phyloP scores from a whole-genome alignment of 2,113 vertebrate genomes.

The Brienomyrus longianalis region DNA sequence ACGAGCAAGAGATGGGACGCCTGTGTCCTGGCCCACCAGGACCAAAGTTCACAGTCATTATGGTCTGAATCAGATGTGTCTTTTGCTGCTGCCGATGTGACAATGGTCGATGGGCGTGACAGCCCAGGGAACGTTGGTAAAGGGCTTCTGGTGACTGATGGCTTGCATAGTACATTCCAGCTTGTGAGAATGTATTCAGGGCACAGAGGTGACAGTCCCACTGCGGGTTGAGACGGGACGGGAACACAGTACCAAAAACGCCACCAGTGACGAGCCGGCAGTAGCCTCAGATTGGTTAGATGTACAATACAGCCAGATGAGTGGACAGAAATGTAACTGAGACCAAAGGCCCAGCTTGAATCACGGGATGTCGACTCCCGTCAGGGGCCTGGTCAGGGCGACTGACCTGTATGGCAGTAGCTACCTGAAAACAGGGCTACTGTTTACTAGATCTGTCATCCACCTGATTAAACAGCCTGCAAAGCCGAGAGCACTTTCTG shows the following conservation, averaged over 20 bases:
- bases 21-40: neutral
- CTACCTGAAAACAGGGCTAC: neutral
- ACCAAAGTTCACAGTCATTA: neutral
- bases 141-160: slow-evolving; percentile 25
- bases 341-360: neutral
- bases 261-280: neutral
- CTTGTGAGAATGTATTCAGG: slow-evolving; percentile 40
- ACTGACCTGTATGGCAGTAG: neutral
- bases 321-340: neutral
- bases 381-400: neutral
- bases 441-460: slow-evolving; percentile 11
- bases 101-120: neutral
- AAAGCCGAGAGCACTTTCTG: neutral
- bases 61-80: neutral
- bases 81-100: neutral
- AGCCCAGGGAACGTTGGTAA: neutral
- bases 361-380: neutral
- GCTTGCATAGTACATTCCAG: neutral
- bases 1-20: neutral
- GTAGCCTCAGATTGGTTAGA: neutral
- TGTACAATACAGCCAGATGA: neutral
- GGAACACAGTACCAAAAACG: neutral
- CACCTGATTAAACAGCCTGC: slow-evolving; percentile 15
- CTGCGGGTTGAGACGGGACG: neutral
- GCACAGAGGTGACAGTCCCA: slow-evolving; percentile 37